Base-by-base conservation (phyloP, 1,140 invertebrate species). In the Penaeus chinensis region DNA sequence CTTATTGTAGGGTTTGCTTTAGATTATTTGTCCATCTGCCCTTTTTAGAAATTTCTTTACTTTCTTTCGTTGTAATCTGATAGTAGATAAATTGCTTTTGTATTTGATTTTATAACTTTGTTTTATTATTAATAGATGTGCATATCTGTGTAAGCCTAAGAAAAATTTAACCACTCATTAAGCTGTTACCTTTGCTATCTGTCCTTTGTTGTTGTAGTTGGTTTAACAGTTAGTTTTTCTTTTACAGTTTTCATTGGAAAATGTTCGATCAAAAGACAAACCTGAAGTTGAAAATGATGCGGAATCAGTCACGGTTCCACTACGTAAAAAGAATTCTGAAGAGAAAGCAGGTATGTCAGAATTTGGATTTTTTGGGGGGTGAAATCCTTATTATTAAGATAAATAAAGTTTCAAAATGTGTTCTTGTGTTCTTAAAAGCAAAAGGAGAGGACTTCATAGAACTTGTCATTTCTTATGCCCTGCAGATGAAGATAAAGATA, bases 401-500 rank as follows among this genome's bases (percentile, higher is more conserved):
- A 42, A 42, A 42, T 42, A 42, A 42, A 3, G 2, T 42, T 42
- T 42, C 37, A 42, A 42, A 42, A 42, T 2, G 37, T 42, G 37
- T 42, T 42, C 7, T 42, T 71, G 42, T 66, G 66, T 32, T 69
- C 37, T 78, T 62, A 22, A 65, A 37, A 8, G 69, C 63, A 54
- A 66, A 32, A 63, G 37, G 37, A 76, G 71, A 62, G 22, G 71
- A 47, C 37, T 10, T 22, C 60, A 24, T 63, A 13, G n/a, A 16
- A 69, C 77, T 65, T 63, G 87, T 62, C 37, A 42, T 24, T 79
- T 89, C 88, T 8, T 37, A 22, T 54, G n/a, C 62, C 27, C 37
- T 37, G 32, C 82, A 81, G 90, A 90, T 82, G 86, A 90, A 47
- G 91, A 91, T 18, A 91, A 91, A 78, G 91, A 92, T 27, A 77